Evolutionary conservation across 2,113 vertebrate genomes (phyloP).

Genomic region (Rutilus rutilus): DNA sequence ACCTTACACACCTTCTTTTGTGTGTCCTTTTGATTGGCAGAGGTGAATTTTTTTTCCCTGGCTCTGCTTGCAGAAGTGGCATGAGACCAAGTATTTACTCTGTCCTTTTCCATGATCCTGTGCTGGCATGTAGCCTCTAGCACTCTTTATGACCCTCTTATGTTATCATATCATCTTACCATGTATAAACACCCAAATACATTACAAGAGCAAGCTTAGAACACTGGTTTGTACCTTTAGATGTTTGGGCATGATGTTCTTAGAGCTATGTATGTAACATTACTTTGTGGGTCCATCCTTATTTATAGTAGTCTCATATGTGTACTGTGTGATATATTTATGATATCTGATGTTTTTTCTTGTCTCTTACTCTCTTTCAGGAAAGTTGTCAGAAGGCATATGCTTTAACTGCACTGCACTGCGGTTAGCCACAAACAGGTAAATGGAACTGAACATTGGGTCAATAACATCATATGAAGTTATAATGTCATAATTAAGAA

Average conservation of each 20-base stretch:
- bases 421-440: conserved; percentile 79
- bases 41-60: neutral
- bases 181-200: too few species aligned
- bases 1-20: neutral
- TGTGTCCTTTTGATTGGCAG: neutral
- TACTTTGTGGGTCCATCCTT: conserved; percentile 15
- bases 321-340: neutral
- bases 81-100: neutral
- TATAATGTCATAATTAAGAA: too few species aligned
- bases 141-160: neutral
- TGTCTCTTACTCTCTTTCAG: conserved; percentile 68
- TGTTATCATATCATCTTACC: neutral
- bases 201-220: neutral
- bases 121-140: conserved; percentile 5
- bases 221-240: neutral
- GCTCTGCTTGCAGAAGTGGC: neutral
- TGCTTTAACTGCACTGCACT: conserved; percentile 82
- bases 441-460: conserved; percentile 51
- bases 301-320: neutral
- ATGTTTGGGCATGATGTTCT: neutral
- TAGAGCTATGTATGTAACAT: neutral
- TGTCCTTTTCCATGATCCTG: neutral
- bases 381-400: conserved; percentile 73
- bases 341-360: conserved; percentile 1
- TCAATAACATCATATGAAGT: neutral